phyloP scores from a whole-genome alignment of 2,888 invertebrate species.

The Melangyna quadrimaculata region DNA sequence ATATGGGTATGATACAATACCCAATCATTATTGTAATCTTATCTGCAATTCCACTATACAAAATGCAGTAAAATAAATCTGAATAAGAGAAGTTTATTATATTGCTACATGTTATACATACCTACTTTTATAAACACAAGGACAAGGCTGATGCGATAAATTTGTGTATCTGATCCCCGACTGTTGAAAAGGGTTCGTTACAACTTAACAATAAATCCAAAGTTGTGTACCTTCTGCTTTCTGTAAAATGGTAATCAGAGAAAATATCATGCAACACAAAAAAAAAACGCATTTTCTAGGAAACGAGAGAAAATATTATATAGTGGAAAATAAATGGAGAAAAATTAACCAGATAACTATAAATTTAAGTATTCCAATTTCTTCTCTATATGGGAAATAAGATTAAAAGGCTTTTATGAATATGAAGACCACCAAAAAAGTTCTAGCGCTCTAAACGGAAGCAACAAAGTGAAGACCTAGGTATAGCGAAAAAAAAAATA shows the following conservation, averaged over 20 bases:
- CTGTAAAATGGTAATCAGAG: background rate
- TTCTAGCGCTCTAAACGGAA: too few relatives aligned
- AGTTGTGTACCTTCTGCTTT: background rate
- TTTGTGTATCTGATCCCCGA: constrained; percentile 5
- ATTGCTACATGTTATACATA: background rate
- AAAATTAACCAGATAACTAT: background rate
- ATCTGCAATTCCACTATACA: background rate
- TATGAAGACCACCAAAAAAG: too few relatives aligned
- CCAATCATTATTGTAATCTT: background rate
- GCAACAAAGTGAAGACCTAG: too few relatives aligned
- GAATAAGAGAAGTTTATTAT: background rate
- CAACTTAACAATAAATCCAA: background rate
- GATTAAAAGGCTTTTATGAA: too few relatives aligned
- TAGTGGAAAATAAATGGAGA: background rate
- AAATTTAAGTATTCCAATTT: too few relatives aligned
- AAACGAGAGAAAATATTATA: background rate
- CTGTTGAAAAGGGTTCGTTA: background rate
- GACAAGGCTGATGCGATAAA: background rate
- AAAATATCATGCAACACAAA: background rate
- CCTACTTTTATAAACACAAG: background rate
- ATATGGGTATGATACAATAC: too few relatives aligned
- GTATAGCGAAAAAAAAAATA: too few relatives aligned
- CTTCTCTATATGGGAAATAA: too few relatives aligned
- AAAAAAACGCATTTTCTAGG: background rate
- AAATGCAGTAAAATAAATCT: background rate